phyloP scores from a whole-genome alignment of 2,888 invertebrate genomes.

The Cantharis nigra region DNA sequence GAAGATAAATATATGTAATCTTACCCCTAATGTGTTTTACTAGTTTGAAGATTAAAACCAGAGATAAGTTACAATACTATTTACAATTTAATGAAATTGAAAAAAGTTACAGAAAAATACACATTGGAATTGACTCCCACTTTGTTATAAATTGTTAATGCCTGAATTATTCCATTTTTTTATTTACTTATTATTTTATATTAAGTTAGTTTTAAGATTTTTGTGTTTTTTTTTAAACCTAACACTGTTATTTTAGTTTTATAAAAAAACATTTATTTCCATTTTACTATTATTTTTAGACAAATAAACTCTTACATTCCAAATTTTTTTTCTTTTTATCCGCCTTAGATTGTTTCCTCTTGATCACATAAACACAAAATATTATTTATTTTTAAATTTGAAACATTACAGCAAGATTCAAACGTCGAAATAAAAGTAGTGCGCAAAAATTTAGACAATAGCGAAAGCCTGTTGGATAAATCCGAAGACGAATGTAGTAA shows the following conservation, averaged over 20 bases:
- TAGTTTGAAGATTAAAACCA: too few species aligned
- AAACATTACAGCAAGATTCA: constrained; percentile 43
- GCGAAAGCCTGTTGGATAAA: constrained; percentile 57
- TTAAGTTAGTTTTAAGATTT: not conserved
- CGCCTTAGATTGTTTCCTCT: constrained; percentile 4
- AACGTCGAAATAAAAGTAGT: constrained; percentile 51
- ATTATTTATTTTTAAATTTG: constrained; percentile 21
- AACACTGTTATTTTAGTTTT: not conserved
- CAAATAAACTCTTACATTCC: constrained; percentile 6
- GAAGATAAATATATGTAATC: too few species aligned
- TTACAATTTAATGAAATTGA: too few species aligned
- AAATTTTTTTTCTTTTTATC: constrained; percentile 38
- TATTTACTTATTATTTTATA: not conserved
- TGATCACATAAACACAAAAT: constrained; percentile 8
- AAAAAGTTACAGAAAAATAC: not conserved
- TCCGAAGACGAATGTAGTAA: constrained; percentile 59
- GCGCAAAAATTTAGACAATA: constrained; percentile 52
- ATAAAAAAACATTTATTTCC: not conserved
- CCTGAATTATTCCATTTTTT: not conserved
- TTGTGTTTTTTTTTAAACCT: not conserved
- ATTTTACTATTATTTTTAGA: not conserved
- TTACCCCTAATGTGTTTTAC: too few species aligned
- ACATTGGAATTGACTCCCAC: not conserved
- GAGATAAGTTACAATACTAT: too few species aligned
- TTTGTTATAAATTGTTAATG: not conserved